Evolutionary conservation across 2,888 invertebrate species (phyloP).

Genomic region (Dryococelus australis): DNA sequence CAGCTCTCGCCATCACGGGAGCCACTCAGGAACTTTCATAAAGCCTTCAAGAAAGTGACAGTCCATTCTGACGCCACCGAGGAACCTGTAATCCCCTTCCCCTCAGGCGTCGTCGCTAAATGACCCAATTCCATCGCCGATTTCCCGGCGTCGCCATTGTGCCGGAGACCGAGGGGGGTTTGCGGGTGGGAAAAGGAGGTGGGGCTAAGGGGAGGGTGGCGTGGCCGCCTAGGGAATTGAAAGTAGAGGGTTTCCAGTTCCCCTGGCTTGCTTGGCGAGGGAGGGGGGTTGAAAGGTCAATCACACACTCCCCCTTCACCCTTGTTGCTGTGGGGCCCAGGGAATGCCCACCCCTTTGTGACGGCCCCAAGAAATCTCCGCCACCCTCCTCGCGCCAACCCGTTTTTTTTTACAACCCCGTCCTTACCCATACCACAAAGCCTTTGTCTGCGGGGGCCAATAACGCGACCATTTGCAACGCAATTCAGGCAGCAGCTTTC

Average conservation of each 20-base stretch:
- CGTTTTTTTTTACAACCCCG: background rate
- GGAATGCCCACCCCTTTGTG: background rate
- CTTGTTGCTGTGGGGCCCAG: background rate
- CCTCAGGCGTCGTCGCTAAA: background rate
- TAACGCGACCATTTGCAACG: too few relatives aligned
- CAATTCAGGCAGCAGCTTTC: too few relatives aligned
- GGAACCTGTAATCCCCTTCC: background rate
- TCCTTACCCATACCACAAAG: too few relatives aligned
- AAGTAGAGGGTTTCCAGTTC: background rate
- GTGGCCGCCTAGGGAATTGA: background rate
- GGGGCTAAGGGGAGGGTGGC: background rate
- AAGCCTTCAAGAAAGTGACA: constrained; percentile 16
- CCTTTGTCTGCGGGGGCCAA: too few relatives aligned
- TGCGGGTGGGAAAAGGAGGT: background rate
- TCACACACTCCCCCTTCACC: background rate
- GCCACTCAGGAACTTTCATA: constrained; percentile 9
- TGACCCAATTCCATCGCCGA: background rate
- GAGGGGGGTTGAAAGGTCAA: background rate
- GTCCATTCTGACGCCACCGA: background rate
- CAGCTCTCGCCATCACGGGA: background rate
- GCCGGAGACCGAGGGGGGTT: background rate
- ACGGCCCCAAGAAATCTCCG: background rate
- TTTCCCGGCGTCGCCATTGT: constrained; percentile 11
- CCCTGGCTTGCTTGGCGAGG: background rate
- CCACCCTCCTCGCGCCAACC: too few relatives aligned